Percentiles rank a stretch among this genome's conserved stretches.
Evolutionary conservation across 2,113 vertebrate genomes (phyloP).

Genomic region (Irena cyanogastra): DNA sequence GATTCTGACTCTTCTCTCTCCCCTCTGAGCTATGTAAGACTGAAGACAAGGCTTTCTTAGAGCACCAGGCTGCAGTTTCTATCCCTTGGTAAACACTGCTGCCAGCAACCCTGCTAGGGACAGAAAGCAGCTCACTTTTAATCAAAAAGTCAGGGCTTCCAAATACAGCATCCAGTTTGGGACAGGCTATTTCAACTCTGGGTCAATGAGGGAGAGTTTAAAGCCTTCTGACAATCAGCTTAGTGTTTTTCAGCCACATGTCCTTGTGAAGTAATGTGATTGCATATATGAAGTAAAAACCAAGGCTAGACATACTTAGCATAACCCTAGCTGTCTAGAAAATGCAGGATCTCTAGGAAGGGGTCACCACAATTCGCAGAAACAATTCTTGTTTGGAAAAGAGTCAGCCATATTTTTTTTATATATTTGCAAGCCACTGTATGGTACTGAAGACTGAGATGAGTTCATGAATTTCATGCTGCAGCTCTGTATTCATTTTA

Average conservation of each 20-base stretch:
- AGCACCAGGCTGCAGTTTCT: not conserved
- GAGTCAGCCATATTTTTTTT: not conserved
- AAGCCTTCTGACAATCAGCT: not conserved
- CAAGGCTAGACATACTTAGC: not conserved
- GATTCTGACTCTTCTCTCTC: not conserved
- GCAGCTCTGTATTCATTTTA: not conserved
- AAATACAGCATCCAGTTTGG: not conserved
- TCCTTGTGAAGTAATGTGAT: not conserved
- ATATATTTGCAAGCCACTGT: not conserved
- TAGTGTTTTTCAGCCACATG: not conserved
- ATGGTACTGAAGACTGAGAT: not conserved
- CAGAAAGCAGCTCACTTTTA: not conserved
- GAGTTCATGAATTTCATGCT: not conserved
- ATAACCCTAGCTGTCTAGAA: not conserved
- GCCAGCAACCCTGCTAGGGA: not conserved
- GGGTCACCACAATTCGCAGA: not conserved
- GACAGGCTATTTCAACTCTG: not conserved
- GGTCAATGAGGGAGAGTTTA: not conserved
- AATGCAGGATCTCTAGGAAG: not conserved
- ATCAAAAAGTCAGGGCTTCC: conserved; percentile 8
- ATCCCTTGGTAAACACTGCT: not conserved
- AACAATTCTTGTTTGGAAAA: not conserved
- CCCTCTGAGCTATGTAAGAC: not conserved
- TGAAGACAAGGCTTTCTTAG: not conserved
- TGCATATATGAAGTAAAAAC: not conserved